Base-by-base conservation (phyloP, 2,113 vertebrate genomes). In the Phalacrocorax carbo region DNA sequence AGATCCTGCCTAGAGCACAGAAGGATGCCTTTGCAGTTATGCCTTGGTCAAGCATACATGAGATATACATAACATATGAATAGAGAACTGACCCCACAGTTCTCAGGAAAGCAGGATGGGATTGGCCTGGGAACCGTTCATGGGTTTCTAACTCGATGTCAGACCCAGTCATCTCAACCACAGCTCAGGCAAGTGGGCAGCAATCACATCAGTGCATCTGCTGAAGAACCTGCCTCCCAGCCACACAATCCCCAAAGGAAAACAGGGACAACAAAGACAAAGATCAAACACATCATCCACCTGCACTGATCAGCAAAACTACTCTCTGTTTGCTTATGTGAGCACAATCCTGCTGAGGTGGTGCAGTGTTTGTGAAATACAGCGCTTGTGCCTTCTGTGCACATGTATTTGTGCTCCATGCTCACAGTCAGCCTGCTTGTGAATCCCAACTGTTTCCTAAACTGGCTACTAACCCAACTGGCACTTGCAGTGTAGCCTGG, bases 51-150 rank as follows among this genome's bases (percentile, higher is more conserved):
- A 40, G n/a, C 44, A 5, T 22, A 27, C 18, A 1, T 4, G 7
- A 58, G 55, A 42, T 13, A 11, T 7, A 20, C 34, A 3, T 23
- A 58, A 6, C 0, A 5, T 46, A 8, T 1, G 5, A 27, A 21
- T 3, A 82, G 55, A 71, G 44, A 61, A n/a, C 66, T 5, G 36
- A 34, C n/a, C n/a, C 18, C 32, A 40, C 8, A 4, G 44, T 12
- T 42, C 81, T 42, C n/a, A 7, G 54, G 46, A 58, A 21, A 60
- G 27, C 6, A 26, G 44, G 44, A 40, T 14, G 30, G 54, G 13
- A 21, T n/a, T 2, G 5, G 42, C 11, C 44, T 51, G 79, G 79
- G 51, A 60, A 21, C 46, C 22, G 0, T 26, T 32, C 15, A 6
- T 5, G 29, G 29, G 48, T 42, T 79, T 27, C 44, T 21, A 10